Percentiles rank a stretch among this genome's conserved stretches.
Evolutionary conservation across 2,113 vertebrate species (phyloP).

Genomic region (Boleophthalmus pectinirostris): DNA sequence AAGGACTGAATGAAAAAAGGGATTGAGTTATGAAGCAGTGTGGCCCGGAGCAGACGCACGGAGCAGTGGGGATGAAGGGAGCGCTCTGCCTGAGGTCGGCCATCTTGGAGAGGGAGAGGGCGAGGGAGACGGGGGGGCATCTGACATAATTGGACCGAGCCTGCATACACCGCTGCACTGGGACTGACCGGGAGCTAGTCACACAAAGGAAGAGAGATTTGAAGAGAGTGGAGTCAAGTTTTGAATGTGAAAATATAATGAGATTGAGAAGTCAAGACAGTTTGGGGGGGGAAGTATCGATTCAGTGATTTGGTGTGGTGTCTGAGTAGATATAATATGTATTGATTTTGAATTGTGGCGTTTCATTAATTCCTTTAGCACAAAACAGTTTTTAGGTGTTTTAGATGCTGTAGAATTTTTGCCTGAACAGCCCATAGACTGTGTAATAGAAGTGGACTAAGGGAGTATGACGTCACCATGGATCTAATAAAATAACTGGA

Average conservation of each 20-base stretch:
- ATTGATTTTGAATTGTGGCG: no score
- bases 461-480: no score
- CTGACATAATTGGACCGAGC: constrained; percentile 2
- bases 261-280: background rate
- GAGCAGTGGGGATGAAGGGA: constrained; percentile 1
- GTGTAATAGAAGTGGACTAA: no score
- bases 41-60: background rate
- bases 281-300: background rate
- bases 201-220: background rate
- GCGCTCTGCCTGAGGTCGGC: background rate
- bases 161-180: background rate
- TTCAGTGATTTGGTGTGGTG: background rate
- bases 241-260: background rate
- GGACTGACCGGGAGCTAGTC: background rate
- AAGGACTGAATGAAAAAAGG: background rate
- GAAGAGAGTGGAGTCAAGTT: background rate
- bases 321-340: no score
- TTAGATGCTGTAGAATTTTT: no score
- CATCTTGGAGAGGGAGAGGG: background rate
- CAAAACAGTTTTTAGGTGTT: no score
- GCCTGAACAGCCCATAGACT: no score
- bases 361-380: no score
- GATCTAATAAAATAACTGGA: no score
- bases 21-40: constrained; percentile 7
- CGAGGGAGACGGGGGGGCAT: background rate